phyloP scores from a whole-genome alignment of 1,140 invertebrate species.

The Cyclargus thomasi region DNA sequence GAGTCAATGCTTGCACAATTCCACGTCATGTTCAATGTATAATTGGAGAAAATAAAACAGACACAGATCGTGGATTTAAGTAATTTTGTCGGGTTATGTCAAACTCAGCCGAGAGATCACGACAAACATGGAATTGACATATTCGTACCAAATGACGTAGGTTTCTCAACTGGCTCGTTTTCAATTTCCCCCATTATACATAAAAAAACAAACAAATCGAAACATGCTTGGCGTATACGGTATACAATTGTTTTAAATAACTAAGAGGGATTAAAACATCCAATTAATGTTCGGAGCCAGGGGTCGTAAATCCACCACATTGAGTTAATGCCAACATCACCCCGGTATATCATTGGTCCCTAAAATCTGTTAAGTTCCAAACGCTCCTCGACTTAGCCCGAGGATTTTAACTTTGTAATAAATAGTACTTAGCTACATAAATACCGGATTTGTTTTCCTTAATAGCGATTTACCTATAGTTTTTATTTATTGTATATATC shows the following conservation, averaged over 20 bases:
- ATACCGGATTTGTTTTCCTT: slow-evolving; percentile 10
- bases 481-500: neutral
- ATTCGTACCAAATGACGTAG: too few species aligned
- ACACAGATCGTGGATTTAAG: too few species aligned
- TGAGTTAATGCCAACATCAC: slow-evolving; percentile 35
- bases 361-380: slow-evolving; percentile 28
- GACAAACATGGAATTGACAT: too few species aligned
- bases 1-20: too few species aligned
- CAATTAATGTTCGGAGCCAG: slow-evolving; percentile 31
- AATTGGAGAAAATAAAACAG: too few species aligned
- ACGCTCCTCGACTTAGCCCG: slow-evolving; percentile 22
- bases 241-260: slow-evolving; percentile 13
- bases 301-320: slow-evolving; percentile 35
- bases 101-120: too few species aligned
- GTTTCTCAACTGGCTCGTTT: too few species aligned
- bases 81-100: too few species aligned
- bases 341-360: slow-evolving; percentile 29
- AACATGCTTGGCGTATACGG: neutral
- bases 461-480: neutral
- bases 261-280: slow-evolving; percentile 33
- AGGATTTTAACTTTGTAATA: slow-evolving; percentile 20
- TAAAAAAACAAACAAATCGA: neutral
- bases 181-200: too few species aligned
- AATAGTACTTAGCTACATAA: slow-evolving; percentile 15
- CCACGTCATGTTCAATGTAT: too few species aligned